Conservation (phyloP, 2,888 invertebrate genomes). For the Caprella mutica region DNA sequence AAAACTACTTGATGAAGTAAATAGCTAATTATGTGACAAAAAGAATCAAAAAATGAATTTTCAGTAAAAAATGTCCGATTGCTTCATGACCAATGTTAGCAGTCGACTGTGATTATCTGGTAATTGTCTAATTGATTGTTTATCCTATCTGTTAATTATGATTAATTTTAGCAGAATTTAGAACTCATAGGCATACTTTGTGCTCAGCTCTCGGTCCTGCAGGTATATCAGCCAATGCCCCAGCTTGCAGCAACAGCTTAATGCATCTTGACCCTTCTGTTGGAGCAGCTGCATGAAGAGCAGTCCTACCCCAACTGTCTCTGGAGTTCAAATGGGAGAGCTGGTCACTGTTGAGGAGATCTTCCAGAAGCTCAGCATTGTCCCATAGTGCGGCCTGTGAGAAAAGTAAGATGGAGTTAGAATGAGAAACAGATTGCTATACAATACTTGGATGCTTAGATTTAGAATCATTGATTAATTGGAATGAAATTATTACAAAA, state of each 20-base stretch:
- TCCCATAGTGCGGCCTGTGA: slow-evolving; percentile 72
- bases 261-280: slow-evolving; percentile 65
- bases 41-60: too few species aligned
- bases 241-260: slow-evolving; percentile 56
- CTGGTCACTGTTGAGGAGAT: slow-evolving; percentile 59
- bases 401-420: slow-evolving; percentile 5
- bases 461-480: slow-evolving; percentile 8
- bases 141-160: too few species aligned
- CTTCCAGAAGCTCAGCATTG: slow-evolving; percentile 70
- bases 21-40: too few species aligned
- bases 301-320: slow-evolving; percentile 62
- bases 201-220: slow-evolving; percentile 24
- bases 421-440: not conserved
- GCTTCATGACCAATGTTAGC: too few species aligned
- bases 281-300: slow-evolving; percentile 70
- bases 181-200: too few species aligned
- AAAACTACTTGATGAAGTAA: too few species aligned
- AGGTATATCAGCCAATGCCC: slow-evolving; percentile 41
- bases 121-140: too few species aligned
- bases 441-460: slow-evolving; percentile 2
- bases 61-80: too few species aligned
- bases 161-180: too few species aligned
- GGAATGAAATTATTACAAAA: slow-evolving; percentile 4
- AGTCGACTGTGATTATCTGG: too few species aligned
- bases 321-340: slow-evolving; percentile 54